Percentiles rank a stretch among this genome's conserved stretches.
Conservation (phyloP, 2,888 invertebrate genomes). For the Coelogynopora nodosa region DNA sequence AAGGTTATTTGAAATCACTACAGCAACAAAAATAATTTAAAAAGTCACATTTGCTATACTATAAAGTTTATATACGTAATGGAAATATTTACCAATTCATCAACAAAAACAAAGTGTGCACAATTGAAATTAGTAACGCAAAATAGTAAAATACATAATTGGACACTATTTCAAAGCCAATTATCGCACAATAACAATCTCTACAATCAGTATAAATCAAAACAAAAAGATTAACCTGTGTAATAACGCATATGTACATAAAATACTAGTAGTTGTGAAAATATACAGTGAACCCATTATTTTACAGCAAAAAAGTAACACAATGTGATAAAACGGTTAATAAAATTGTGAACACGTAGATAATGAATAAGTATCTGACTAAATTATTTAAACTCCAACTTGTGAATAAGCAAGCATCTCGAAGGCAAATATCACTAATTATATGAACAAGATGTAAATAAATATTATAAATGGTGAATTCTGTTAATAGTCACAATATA, state of each 20-base stretch:
- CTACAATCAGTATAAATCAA: neutral
- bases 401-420: neutral
- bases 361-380: neutral
- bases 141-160: neutral
- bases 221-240: neutral
- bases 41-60: neutral
- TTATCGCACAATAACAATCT: slow-evolving; percentile 21
- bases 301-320: neutral
- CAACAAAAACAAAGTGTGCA: neutral
- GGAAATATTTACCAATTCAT: slow-evolving; percentile 24
- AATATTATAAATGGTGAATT: neutral
- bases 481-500: no score
- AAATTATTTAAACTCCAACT: neutral
- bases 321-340: neutral
- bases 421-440: neutral
- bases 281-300: slow-evolving; percentile 28
- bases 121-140: neutral
- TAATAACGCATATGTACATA: neutral
- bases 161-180: neutral
- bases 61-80: neutral
- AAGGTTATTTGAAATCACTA: no score
- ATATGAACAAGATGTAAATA: neutral
- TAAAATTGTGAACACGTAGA: neutral
- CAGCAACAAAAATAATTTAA: neutral
- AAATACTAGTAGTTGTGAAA: neutral